Percentiles rank a stretch among this genome's conserved stretches.
Conservation (phyloP, 2,113 vertebrate species). For the Atlantisia rogersi region DNA sequence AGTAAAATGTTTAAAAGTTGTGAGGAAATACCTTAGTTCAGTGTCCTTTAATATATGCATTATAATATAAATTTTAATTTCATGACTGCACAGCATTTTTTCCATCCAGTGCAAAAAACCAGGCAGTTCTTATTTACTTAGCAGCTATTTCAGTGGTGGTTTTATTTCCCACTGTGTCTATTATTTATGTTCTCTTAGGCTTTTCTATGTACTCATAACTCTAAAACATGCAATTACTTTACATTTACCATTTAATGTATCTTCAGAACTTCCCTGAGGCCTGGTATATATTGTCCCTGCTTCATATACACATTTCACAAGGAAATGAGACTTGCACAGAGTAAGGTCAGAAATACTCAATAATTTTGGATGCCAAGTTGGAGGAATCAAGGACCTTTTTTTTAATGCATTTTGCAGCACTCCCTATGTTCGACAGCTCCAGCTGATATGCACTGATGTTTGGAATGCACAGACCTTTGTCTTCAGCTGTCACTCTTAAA, state of each 20-base stretch:
- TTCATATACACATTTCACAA: neutral
- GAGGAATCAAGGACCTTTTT: neutral
- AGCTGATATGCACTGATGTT: neutral
- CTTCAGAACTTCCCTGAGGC: neutral
- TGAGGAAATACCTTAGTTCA: neutral
- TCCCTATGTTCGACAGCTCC: neutral
- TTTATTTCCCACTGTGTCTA: conserved; percentile 16
- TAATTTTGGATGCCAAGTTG: neutral
- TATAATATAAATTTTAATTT: neutral
- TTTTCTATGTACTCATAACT: neutral
- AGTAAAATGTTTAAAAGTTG: neutral
- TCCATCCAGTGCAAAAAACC: neutral
- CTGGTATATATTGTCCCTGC: neutral
- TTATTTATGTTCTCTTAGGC: neutral
- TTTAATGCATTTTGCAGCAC: neutral
- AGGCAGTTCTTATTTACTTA: neutral
- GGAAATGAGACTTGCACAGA: neutral
- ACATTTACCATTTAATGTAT: neutral
- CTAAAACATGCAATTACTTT: neutral
- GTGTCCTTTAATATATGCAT: neutral
- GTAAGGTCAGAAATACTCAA: neutral
- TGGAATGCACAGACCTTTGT: neutral
- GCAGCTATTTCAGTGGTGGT: neutral
- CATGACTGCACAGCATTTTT: neutral
- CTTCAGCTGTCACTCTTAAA: neutral